phyloP scores from a whole-genome alignment of 2,888 invertebrate species.

The Meiosimyza decipiens region DNA sequence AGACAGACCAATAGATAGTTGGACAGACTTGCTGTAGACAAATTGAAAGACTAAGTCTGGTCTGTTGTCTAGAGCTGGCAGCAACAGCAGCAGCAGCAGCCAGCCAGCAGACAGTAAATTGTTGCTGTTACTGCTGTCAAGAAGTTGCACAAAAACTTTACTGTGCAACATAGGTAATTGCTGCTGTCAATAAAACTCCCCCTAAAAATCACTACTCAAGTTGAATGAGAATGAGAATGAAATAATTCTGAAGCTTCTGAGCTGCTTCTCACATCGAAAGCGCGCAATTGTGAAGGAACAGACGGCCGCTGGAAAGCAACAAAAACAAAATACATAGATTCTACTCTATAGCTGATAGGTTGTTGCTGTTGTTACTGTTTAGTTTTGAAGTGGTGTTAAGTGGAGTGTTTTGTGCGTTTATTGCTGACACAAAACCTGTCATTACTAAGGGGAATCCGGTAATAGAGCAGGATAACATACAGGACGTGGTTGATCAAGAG shows the following conservation, averaged over 20 bases:
- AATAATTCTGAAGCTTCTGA: slow-evolving; percentile 29
- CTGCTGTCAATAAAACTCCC: slow-evolving; percentile 66
- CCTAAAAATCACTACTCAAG: slow-evolving; percentile 48
- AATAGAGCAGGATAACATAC: slow-evolving; percentile 44
- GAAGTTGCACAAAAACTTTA: slow-evolving; percentile 27
- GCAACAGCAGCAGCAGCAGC: too few relatives aligned
- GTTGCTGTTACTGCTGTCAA: slow-evolving; percentile 26
- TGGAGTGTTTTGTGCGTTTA: slow-evolving; percentile 36
- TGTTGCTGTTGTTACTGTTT: slow-evolving; percentile 28
- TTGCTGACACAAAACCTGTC: slow-evolving; percentile 44
- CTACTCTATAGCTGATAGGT: slow-evolving; percentile 24
- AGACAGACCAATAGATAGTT: slow-evolving; percentile 42
- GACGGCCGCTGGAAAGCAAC: too few relatives aligned
- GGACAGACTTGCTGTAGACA: slow-evolving; percentile 34
- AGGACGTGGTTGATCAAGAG: slow-evolving; percentile 33
- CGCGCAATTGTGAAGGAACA: too few relatives aligned
- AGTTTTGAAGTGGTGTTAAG: slow-evolving; percentile 32
- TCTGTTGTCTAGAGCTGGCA: slow-evolving; percentile 1
- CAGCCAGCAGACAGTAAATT: background rate
- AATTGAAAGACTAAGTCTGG: slow-evolving; percentile 13
- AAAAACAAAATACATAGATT: background rate
- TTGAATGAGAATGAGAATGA: slow-evolving; percentile 15
- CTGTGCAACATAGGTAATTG: slow-evolving; percentile 52
- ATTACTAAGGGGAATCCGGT: slow-evolving; percentile 47
- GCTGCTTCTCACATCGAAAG: slow-evolving; percentile 8